phyloP scores from a whole-genome alignment of 2,113 vertebrate species.

The Dipodomys ordii region DNA sequence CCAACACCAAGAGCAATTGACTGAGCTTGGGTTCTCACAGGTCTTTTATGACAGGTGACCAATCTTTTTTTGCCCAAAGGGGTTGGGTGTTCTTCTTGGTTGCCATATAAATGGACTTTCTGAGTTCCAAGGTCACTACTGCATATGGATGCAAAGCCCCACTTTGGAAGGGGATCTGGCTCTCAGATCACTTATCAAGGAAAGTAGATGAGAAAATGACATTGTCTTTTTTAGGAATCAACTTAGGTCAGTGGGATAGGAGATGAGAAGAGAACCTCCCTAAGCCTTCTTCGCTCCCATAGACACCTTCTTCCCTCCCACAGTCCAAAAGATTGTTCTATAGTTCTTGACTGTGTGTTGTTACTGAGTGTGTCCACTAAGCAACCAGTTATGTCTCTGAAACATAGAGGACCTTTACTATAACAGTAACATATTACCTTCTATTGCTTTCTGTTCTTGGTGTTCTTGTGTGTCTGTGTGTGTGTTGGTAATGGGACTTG shows the following conservation, averaged over 20 bases:
- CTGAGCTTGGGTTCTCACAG: not conserved
- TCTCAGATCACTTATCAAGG: not conserved
- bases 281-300: not conserved
- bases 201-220: not conserved
- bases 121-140: not conserved
- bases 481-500: no score
- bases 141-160: not conserved
- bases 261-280: not conserved
- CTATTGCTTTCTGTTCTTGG: not conserved
- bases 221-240: not conserved
- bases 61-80: not conserved
- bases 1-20: not conserved
- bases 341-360: not conserved
- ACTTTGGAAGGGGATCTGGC: not conserved
- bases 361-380: not conserved
- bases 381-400: not conserved
- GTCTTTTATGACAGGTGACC: not conserved
- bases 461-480: not conserved
- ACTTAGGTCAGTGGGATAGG: not conserved
- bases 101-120: not conserved
- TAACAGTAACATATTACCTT: not conserved
- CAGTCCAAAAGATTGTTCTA: not conserved
- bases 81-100: no score
- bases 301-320: not conserved
- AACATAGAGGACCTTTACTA: not conserved